Conservation (phyloP, 2,888 invertebrate species). For the Apamea anceps region DNA sequence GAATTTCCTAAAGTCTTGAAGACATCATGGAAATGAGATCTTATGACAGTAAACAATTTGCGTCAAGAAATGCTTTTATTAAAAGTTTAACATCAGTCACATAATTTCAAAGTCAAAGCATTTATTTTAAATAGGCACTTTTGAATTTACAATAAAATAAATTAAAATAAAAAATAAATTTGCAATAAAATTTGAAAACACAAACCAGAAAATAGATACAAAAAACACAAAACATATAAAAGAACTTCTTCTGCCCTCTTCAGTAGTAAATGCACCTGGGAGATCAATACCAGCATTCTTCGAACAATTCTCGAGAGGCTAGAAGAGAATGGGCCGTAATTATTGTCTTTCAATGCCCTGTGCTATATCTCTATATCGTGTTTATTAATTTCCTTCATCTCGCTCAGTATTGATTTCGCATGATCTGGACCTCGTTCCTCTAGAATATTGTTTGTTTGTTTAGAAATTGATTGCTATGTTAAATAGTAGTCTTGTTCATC, state of each 20-base stretch:
- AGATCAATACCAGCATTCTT: constrained; percentile 40
- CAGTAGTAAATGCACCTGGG: constrained; percentile 18
- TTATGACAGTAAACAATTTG: background rate
- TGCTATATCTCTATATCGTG: constrained; percentile 7
- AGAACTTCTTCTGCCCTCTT: constrained; percentile 7
- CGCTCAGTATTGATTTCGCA: constrained; percentile 4
- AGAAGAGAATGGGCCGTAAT: constrained; percentile 28
- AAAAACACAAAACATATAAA: background rate
- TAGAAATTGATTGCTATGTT: constrained; percentile 26
- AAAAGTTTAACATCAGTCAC: background rate
- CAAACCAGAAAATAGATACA: too few relatives aligned
- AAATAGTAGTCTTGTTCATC: constrained; percentile 1
- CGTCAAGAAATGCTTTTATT: background rate
- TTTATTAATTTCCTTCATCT: constrained; percentile 24
- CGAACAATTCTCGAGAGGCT: constrained; percentile 4
- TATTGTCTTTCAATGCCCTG: constrained; percentile 18
- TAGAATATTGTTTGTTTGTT: constrained; percentile 45
- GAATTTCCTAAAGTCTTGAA: background rate
- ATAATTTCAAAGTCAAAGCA: too few relatives aligned
- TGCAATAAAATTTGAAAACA: too few relatives aligned
- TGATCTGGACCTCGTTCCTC: constrained; percentile 7
- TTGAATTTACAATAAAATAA: too few relatives aligned
- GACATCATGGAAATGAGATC: background rate
- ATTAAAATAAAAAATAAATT: too few relatives aligned
- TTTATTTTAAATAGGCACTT: too few relatives aligned